Base-by-base conservation (phyloP, 2,797 vertebrate species). In the Rhadinocentrus ornatus region DNA sequence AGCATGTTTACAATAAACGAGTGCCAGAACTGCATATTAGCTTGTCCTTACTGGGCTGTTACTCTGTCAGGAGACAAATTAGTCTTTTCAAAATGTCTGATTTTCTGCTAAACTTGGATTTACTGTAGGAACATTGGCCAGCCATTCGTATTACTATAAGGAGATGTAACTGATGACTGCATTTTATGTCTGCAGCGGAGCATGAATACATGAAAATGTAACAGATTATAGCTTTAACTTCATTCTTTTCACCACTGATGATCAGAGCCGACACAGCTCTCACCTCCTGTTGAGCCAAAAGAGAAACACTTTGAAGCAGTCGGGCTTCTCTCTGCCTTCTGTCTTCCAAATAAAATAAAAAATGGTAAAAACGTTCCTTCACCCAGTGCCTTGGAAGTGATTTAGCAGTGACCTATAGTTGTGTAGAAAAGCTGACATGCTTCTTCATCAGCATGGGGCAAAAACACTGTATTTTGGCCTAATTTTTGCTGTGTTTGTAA, bases 351-450 rank as follows among this genome's bases (percentile, higher is more conserved):
- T 1, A 20, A 62, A 46, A n/a, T n/a, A n/a, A 31, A 66, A 66
- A 55, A 16, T 44, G 52, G 41, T 35, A 64, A 75, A 61, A 41
- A 61, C 77, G 66, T 71, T 74, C 29, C 69, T n/a, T 62, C 58
- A n/a, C 29, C 64, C 61, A 77, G 60, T 48, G 70, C 16, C 65
- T 65, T 46, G 55, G 77, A 77, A 78, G 77, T 72, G 53, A 81
- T 76, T 82, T 58, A 73, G 70, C 60, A 1, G 8, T 69, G 67
- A 77, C 77, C 71, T 78, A n/a, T 62, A 64, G 60, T 22, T 60
- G 1, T 18, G 29, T 44, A 56, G 66, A 64, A 71, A 35, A 75
- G 32, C 39, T 20, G 53, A 74, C 50, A 34, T 20, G 50, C 57
- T 62, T 75, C 24, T 22, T 72, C 31, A 16, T 39, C 26, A 58